Evolutionary conservation across 2,888 invertebrate genomes (phyloP).

Genomic region (Aelia acuminata): DNA sequence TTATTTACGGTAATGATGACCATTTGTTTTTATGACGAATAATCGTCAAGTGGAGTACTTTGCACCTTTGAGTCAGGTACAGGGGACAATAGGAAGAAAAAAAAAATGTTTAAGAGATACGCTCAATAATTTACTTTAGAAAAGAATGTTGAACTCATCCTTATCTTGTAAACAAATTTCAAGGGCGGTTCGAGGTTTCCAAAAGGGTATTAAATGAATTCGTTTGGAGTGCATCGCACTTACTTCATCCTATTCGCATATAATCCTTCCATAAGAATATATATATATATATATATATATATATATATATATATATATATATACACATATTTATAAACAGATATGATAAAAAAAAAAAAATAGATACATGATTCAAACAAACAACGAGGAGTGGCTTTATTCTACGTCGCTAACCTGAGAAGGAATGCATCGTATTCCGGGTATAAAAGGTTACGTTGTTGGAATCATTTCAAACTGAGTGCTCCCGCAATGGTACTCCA

Average conservation of each 20-base stretch:
- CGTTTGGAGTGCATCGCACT: slow-evolving; percentile 18
- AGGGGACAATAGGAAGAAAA: background rate
- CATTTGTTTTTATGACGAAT: background rate
- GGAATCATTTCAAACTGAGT: background rate
- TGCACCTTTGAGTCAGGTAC: background rate
- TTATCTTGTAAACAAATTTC: slow-evolving; percentile 30
- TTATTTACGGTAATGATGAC: background rate
- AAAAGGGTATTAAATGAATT: background rate
- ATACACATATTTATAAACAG: too few relatives aligned
- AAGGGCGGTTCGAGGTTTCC: background rate
- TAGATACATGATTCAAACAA: background rate
- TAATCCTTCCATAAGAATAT: background rate
- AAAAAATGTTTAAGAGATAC: background rate
- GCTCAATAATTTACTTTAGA: background rate
- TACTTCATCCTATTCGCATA: background rate
- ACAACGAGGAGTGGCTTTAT: background rate
- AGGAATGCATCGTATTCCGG: background rate
- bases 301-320: too few relatives aligned
- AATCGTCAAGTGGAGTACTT: background rate
- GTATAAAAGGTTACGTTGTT: background rate
- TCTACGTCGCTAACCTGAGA: background rate
- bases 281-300: too few relatives aligned
- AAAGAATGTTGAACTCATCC: slow-evolving; percentile 37
- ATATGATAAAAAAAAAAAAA: background rate
- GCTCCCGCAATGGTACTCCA: background rate